Evolutionary conservation across 2,888 invertebrate genomes (phyloP).

Genomic region (Neocrepidodera transversa): DNA sequence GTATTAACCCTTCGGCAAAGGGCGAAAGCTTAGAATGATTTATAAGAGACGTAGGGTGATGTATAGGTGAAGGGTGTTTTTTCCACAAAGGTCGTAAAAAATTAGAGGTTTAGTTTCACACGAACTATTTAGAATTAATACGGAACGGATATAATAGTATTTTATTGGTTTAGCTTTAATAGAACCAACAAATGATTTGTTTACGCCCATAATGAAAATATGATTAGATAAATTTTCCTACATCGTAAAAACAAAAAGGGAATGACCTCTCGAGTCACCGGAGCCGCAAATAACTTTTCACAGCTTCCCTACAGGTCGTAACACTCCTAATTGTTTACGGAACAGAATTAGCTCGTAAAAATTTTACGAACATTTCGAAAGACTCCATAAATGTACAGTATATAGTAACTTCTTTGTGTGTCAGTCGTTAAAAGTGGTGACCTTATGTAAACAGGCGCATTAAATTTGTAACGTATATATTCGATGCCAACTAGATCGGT

Average conservation of each 20-base stretch:
- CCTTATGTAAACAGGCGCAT: constrained; percentile 14
- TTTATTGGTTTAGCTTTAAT: too few species aligned
- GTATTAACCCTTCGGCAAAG: constrained; percentile 14
- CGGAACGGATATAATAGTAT: too few species aligned
- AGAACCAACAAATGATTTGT: too few species aligned
- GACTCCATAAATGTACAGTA: constrained; percentile 10
- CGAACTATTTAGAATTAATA: neutral
- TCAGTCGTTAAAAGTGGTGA: constrained; percentile 9
- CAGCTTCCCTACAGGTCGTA: constrained; percentile 24
- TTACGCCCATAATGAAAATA: too few species aligned
- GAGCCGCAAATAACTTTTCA: constrained; percentile 23
- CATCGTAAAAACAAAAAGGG: constrained; percentile 17
- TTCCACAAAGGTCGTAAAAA: neutral
- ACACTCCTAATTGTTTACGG: constrained; percentile 31
- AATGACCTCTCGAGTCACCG: constrained; percentile 15
- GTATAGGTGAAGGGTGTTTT: neutral
- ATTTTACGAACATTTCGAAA: constrained; percentile 29
- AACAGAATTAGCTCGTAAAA: constrained; percentile 23
- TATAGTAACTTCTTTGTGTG: constrained; percentile 17
- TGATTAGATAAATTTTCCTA: constrained; percentile 11
- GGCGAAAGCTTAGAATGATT: constrained; percentile 20
- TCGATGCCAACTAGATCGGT: too few species aligned
- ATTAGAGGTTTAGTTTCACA: neutral
- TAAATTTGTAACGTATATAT: neutral
- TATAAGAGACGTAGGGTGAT: constrained; percentile 3